phyloP scores from a whole-genome alignment of 2,113 vertebrate species.

The Passerina amoena region DNA sequence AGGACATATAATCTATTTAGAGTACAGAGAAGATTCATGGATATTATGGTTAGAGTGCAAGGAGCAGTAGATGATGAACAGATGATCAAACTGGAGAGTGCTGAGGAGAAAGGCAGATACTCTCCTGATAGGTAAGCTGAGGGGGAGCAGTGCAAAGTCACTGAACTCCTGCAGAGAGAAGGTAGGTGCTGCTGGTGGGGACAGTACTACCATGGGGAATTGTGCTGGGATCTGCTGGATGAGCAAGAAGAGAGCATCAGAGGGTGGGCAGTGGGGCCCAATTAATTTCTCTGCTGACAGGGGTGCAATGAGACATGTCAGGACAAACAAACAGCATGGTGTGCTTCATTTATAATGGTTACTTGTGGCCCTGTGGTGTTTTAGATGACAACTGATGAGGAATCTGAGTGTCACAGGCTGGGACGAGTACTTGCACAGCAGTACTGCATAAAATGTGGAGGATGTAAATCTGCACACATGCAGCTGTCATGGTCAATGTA shows the following conservation, averaged over 20 bases:
- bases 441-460: background rate
- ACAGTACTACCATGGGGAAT: fast-evolving
- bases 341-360: background rate
- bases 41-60: background rate
- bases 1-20: background rate
- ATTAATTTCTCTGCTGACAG: background rate
- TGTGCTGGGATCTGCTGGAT: background rate
- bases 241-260: background rate
- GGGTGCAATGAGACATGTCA: background rate
- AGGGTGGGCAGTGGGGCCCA: background rate
- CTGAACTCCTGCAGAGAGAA: background rate
- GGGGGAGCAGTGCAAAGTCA: background rate
- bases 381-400: background rate
- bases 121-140: background rate
- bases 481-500: fast-evolving
- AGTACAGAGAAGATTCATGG: background rate
- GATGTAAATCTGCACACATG: background rate
- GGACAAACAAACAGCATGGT: background rate
- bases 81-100: background rate
- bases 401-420: background rate
- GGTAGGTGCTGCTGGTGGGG: background rate
- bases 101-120: background rate
- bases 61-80: background rate
- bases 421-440: background rate
- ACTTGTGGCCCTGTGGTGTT: background rate